Evolutionary conservation across 2,797 vertebrate genomes (phyloP), one percentile per base, ranked within the genome.

Genomic region (Etheostoma perlongum): DNA sequence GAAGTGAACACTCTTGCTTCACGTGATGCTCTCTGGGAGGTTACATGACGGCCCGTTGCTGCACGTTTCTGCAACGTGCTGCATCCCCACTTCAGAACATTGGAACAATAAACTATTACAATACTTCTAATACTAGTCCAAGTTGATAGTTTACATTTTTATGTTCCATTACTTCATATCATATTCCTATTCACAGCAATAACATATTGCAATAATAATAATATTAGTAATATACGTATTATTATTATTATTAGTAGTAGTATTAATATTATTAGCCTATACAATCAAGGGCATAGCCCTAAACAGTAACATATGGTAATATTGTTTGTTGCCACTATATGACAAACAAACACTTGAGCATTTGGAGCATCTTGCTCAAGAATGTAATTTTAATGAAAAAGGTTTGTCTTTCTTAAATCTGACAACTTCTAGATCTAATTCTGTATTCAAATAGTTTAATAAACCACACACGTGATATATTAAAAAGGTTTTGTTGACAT

Each of bases 51-150:
- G 14, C 19, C 42, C 6, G 0, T 23, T 44, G 27, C 18, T 5
- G 66, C 85, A 80, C 68, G 70, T 84, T 80, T 67, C 13, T 57
- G 36, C 48, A 85, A 85, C 67, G 79, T 87, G 81, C 47, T 21
- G 23, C 23, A 13, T 47, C 12, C 42, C 25, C 6, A 11, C 6
- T 18, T 21, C 9, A 46, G 42, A 59, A 19, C 5, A 57, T 16
- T 14, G 6, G 30, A 33, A 36, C 9, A 21, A 25, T 7, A 49
- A 27, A 58, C 2, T 0, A 27, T 48, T 18, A 6, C 13, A 25
- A 9, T 27, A 42, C 1, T 27, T 14, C 1, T 62, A 36, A 21
- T 47, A 9, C 46, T 52, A 7, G 27, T 42, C 4, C 6, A 1
- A 18, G 12, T 18, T 6, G 1, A 51, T 46, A 9, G 13, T 14